phyloP scores from a whole-genome alignment of 2,113 vertebrate species.

The Circaetus cinerascens region DNA sequence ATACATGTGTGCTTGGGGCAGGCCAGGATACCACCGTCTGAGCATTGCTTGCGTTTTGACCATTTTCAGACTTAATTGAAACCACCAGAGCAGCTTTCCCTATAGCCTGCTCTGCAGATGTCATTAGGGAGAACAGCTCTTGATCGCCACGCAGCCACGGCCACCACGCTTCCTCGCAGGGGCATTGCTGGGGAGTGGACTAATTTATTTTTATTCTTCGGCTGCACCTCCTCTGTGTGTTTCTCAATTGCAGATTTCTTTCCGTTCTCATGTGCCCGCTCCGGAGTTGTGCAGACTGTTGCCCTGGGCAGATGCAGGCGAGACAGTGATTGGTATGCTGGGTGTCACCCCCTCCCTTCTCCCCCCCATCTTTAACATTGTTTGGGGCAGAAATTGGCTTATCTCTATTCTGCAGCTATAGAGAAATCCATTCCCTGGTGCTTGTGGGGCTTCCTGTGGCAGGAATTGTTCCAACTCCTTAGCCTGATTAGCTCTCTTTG shows the following conservation, averaged over 20 bases:
- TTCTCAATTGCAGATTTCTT: not conserved
- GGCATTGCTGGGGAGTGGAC: not conserved
- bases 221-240: not conserved
- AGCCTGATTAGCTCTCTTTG: not conserved
- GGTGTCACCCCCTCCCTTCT: not conserved
- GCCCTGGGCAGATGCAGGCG: rapidly evolving
- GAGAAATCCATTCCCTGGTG: not conserved
- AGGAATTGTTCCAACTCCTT: not conserved
- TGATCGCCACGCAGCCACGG: not conserved
- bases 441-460: not conserved
- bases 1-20: rapidly evolving
- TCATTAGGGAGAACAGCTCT: not conserved
- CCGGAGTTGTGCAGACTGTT: not conserved
- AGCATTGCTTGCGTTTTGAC: not conserved
- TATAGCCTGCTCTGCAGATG: constrained; percentile 40
- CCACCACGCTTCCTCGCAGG: rapidly evolving
- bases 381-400: constrained; percentile 15
- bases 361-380: not conserved
- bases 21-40: not conserved
- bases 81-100: not conserved
- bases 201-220: not conserved
- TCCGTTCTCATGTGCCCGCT: not conserved
- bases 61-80: constrained; percentile 19
- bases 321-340: not conserved
- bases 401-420: constrained; percentile 30